Percentiles rank a stretch among this genome's conserved stretches.
phyloP scores from a whole-genome alignment of 2,113 vertebrate species.

The Coturnix japonica region DNA sequence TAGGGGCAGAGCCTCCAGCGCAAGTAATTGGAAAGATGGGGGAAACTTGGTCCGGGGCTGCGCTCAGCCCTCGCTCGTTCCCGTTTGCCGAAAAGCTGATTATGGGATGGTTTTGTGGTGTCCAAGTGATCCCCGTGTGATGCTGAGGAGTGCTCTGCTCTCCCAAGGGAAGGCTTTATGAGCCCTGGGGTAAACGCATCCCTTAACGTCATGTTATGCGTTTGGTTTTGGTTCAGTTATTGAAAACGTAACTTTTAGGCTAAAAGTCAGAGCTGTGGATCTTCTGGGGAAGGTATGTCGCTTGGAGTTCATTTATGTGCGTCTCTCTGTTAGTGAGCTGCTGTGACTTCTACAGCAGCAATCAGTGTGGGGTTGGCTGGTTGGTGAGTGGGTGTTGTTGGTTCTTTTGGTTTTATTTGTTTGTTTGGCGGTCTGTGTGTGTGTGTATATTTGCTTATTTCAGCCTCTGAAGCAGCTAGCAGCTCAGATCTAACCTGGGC shows the following conservation, averaged over 20 bases:
- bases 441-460: neutral
- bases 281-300: neutral
- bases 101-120: neutral
- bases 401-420: neutral
- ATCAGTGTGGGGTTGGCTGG: neutral
- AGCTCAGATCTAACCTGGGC: neutral
- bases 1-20: neutral
- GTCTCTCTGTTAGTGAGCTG: neutral
- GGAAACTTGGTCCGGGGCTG: fast-evolving
- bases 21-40: neutral
- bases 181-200: neutral
- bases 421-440: no score
- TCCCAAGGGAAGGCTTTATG: neutral
- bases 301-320: neutral
- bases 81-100: neutral
- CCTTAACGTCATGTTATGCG: neutral
- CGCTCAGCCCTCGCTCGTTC: neutral
- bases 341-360: neutral
- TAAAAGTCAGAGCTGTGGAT: neutral
- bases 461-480: neutral
- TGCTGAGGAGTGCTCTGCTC: neutral
- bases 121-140: neutral
- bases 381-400: neutral
- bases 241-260: neutral
- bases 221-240: neutral